phyloP scores from a whole-genome alignment of 1,140 invertebrate genomes.

The Trypoxylus dichotomus region DNA sequence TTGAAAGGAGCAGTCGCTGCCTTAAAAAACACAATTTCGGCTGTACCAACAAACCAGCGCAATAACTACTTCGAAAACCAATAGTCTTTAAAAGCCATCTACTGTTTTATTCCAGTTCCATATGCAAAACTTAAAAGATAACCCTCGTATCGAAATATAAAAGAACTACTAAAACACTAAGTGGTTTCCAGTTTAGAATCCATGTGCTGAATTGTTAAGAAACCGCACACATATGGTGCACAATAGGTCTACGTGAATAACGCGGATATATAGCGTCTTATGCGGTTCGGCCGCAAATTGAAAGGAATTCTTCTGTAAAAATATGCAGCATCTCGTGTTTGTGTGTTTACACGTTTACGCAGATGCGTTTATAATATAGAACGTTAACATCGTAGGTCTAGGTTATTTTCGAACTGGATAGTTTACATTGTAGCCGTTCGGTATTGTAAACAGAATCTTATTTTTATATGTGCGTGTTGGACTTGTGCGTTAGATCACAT shows the following conservation, averaged over 20 bases:
- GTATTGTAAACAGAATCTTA: slow-evolving; percentile 17
- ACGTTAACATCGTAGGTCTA: slow-evolving; percentile 21
- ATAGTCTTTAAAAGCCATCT: too few species aligned
- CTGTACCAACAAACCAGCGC: too few species aligned
- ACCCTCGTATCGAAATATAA: too few species aligned
- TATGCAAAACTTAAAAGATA: too few species aligned
- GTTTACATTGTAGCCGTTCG: slow-evolving; percentile 7
- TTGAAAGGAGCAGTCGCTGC: too few species aligned
- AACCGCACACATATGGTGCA: too few species aligned
- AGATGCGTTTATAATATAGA: slow-evolving; percentile 25
- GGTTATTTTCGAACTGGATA: slow-evolving; percentile 23
- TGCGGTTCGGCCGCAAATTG: background rate
- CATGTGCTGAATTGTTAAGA: too few species aligned
- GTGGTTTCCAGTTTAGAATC: too few species aligned
- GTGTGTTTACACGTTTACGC: slow-evolving; percentile 16
- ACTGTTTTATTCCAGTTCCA: too few species aligned
- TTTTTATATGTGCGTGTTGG: background rate
- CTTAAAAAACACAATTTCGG: too few species aligned
- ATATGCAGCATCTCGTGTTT: slow-evolving; percentile 10
- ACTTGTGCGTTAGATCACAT: slow-evolving; percentile 9
- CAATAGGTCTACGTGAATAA: background rate
- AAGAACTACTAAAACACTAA: too few species aligned
- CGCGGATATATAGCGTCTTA: background rate
- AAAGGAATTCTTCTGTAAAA: slow-evolving; percentile 3
- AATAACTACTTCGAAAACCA: too few species aligned